phyloP scores from a whole-genome alignment of 1,140 invertebrate genomes.

The Orchestia grillus region DNA sequence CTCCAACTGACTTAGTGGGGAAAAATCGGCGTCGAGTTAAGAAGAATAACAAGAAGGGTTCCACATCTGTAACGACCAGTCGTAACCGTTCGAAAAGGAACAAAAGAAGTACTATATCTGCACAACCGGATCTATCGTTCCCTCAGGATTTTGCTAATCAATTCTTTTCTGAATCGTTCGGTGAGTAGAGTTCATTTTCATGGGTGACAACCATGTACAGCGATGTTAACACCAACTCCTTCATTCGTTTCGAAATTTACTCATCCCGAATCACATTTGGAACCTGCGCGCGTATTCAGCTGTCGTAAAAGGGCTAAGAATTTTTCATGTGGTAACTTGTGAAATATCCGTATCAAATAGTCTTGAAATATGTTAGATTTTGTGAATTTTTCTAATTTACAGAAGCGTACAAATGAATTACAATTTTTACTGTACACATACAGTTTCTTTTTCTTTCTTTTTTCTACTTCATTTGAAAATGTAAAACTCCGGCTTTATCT shows the following conservation, averaged over 20 bases:
- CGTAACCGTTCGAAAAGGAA: background rate
- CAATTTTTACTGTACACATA: background rate
- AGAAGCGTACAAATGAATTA: background rate
- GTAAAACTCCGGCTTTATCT: background rate
- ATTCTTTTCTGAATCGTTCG: constrained; percentile 13
- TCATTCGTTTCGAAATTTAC: background rate
- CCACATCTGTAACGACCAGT: background rate
- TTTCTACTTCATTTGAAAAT: background rate
- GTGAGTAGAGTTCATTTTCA: constrained; percentile 2
- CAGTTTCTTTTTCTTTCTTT: background rate
- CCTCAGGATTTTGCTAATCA: background rate
- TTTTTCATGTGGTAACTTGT: background rate
- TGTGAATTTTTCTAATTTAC: background rate
- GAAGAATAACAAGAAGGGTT: background rate
- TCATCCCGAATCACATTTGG: background rate
- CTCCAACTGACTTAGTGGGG: background rate
- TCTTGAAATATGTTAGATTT: background rate
- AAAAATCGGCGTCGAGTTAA: background rate
- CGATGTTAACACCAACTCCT: background rate
- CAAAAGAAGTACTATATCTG: background rate
- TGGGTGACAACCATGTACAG: background rate
- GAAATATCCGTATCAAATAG: background rate
- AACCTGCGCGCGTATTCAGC: background rate
- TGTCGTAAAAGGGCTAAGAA: background rate
- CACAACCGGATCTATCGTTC: background rate